Conservation (phyloP, 2,113 vertebrate species). For the Felis catus region DNA sequence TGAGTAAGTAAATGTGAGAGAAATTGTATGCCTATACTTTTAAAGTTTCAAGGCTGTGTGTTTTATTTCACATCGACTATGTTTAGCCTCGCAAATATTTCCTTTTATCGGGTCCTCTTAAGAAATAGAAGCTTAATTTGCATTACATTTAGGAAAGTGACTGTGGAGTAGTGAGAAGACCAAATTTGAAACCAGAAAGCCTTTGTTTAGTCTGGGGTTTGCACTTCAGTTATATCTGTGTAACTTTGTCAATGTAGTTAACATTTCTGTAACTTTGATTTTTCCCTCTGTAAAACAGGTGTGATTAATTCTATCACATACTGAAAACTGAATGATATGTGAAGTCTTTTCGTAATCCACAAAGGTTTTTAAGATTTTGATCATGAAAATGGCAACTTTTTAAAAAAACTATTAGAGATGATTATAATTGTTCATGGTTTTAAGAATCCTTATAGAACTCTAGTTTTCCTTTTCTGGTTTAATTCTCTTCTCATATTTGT, state of each 20-base stretch:
- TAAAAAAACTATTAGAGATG: not conserved
- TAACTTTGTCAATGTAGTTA: not conserved
- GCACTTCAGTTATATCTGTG: not conserved
- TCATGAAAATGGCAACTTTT: not conserved
- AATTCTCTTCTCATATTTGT: not conserved
- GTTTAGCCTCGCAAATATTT: not conserved
- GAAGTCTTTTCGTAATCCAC: conserved; percentile 18
- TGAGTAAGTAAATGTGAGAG: not conserved
- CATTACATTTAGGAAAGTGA: not conserved
- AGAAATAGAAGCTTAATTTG: not conserved
- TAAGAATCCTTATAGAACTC: conserved; percentile 4
- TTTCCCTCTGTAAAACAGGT: conserved; percentile 25
- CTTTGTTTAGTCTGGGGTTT: not conserved
- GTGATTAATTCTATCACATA: not conserved
- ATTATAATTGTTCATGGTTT: not conserved
- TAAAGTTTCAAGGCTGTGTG: not conserved
- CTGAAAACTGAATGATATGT: not conserved
- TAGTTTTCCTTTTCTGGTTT: not conserved
- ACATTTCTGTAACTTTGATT: not conserved
- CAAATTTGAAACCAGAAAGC: not conserved
- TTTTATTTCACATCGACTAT: not conserved
- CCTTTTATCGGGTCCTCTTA: conserved; percentile 10
- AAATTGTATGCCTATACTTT: not conserved
- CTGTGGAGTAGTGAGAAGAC: not conserved
- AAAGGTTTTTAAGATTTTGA: conserved; percentile 47